Conservation (phyloP, 2,113 vertebrate genomes). For the Callaeas wilsoni region DNA sequence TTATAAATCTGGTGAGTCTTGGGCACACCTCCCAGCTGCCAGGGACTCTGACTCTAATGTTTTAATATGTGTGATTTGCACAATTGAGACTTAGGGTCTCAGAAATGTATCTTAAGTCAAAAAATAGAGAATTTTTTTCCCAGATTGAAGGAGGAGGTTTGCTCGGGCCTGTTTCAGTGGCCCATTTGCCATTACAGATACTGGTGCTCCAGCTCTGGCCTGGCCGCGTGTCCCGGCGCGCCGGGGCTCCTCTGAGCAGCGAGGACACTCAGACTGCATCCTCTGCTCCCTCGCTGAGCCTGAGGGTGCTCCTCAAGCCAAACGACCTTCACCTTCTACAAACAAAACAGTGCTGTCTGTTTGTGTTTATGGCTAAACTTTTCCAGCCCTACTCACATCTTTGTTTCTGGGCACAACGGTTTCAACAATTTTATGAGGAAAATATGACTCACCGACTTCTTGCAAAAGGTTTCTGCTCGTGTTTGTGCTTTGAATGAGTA, state of each 20-base stretch:
- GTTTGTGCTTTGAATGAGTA: background rate
- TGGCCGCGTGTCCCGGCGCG: background rate
- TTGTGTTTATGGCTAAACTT: conserved; percentile 23
- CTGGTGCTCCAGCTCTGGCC: background rate
- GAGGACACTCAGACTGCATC: background rate
- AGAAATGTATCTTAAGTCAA: background rate
- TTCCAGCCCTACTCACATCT: conserved; percentile 22
- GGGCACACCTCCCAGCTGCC: background rate
- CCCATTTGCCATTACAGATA: background rate
- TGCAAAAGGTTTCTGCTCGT: background rate
- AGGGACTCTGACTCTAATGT: background rate
- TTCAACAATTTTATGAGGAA: conserved; percentile 6
- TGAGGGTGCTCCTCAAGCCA: background rate
- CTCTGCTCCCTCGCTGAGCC: background rate
- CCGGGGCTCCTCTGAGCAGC: background rate
- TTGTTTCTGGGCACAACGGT: conserved; percentile 51
- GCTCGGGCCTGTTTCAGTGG: background rate
- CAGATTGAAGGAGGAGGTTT: background rate
- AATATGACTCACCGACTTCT: conserved; percentile 8
- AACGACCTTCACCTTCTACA: background rate
- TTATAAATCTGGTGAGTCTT: accelerated
- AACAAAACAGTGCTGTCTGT: background rate
- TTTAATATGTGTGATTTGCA: accelerated
- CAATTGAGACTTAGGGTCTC: background rate
- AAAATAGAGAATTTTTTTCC: background rate